A percentile compares a stretch with the other conserved stretches of the same genome.
These are phyloP conservation scores for Heteropelma amictum DNA, from an alignment of 2,888 invertebrate genomes.

Conservation along the genomic window DNA sequence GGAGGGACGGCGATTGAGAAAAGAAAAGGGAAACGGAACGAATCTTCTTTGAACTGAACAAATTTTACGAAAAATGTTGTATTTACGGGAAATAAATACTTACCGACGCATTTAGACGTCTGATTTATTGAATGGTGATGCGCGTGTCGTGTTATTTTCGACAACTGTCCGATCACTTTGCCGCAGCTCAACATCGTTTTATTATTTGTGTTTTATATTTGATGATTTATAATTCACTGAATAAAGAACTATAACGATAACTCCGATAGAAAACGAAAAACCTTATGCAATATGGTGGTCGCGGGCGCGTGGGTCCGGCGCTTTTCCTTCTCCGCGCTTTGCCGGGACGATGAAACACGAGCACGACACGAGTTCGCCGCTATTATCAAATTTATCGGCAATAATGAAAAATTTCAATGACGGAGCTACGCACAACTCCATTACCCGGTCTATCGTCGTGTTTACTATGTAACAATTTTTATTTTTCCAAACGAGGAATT, in stretches of 20 bases:
- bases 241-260: not conserved
- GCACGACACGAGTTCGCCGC: not conserved
- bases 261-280: constrained; percentile 57
- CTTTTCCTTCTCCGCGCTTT: constrained; percentile 8
- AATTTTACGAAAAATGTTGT: not conserved
- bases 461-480: not conserved
- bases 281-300: constrained; percentile 70
- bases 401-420: constrained; percentile 24
- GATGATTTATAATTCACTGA: not conserved
- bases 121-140: constrained; percentile 61
- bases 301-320: constrained; percentile 55
- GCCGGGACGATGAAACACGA: constrained; percentile 22
- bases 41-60: no score
- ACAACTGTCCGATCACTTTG: constrained; percentile 71
- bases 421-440: constrained; percentile 43
- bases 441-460: constrained; percentile 41
- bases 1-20: no score
- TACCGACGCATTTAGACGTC: constrained; percentile 66
- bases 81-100: constrained; percentile 43
- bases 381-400: constrained; percentile 30
- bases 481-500: not conserved
- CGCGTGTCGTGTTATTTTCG: constrained; percentile 69
- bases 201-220: not conserved
- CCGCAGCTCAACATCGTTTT: constrained; percentile 73
- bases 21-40: no score